These are phyloP conservation scores for Cephus pulcher DNA, from an alignment of 2,888 invertebrate species.

Conservation along the genomic window DNA sequence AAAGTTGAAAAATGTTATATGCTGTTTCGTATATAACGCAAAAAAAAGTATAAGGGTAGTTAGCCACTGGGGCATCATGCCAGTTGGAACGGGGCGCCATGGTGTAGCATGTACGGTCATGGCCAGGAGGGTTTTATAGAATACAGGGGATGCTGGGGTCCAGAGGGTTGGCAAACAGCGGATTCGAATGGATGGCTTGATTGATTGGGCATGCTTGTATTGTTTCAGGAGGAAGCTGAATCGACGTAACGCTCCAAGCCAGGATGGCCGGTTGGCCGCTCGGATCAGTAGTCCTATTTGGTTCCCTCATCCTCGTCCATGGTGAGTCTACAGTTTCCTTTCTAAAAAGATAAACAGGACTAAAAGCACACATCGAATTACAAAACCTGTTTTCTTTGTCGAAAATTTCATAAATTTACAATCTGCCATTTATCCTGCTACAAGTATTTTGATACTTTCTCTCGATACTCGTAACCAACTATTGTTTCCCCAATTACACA, in stretches of 20 bases:
- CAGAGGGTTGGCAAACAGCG: constrained; percentile 34
- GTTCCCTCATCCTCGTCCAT: constrained; percentile 61
- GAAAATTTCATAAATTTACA: too few species aligned
- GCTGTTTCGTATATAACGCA: not conserved
- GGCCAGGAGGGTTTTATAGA: constrained; percentile 31
- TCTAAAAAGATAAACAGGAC: not conserved
- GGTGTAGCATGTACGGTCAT: constrained; percentile 41
- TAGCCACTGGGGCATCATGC: constrained; percentile 19
- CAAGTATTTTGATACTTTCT: too few species aligned
- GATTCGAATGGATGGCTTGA: constrained; percentile 58
- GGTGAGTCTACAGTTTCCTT: constrained; percentile 49
- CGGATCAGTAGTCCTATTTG: constrained; percentile 61
- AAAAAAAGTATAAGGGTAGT: constrained; percentile 15
- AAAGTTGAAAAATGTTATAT: too few species aligned
- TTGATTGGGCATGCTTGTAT: constrained; percentile 63
- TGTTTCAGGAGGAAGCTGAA: constrained; percentile 66
- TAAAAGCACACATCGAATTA: not conserved
- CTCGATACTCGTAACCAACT: not conserved
- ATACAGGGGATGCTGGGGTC: constrained; percentile 19
- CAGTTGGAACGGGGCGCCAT: constrained; percentile 20
- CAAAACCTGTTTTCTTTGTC: too few species aligned
- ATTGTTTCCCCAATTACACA: not conserved
- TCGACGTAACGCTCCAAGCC: constrained; percentile 65
- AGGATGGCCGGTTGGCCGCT: constrained; percentile 63
- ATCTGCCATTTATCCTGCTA: too few species aligned